Evolutionary conservation across 2,888 invertebrate species (phyloP), one percentile per base, ranked within the genome.

Genomic region (Euplagia quadripunctaria): DNA sequence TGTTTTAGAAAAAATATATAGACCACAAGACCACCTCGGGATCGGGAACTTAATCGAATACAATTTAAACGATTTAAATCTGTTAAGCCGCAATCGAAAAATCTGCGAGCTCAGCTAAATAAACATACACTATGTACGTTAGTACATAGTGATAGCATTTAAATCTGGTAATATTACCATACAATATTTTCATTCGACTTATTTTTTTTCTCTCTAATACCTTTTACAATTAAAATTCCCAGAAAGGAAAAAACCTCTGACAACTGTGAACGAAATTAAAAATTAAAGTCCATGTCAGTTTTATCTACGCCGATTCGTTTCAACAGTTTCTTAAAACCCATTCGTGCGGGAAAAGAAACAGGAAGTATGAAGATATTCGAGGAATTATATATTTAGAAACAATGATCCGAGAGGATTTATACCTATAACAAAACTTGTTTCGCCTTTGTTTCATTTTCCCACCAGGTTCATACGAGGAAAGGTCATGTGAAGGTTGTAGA

Each of bases 401-500:
- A 73, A 78, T 70, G 65, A 68, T n/a, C 12, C 3, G 6, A 11
- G 46, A 68, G 64, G 58, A 78, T 79, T 71, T 63, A 74, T 76
- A 42, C 55, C 73, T 70, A 71, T 2, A 66, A 73, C 2, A 58
- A 73, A 78, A 80, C 76, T 72, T 20, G 77, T 78, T 77, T 68
- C 73, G 71, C 67, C 65, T 71, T 82, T 77, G 75, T 78, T 73
- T 75, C 55, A 58, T 79, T 83, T 83, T 79, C 80, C 68, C 76
- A 80, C 80, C 82, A 42, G 80, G 80, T 14, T 69, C 75, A 17
- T 17, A 64, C 20, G 46, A 82, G 84, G 79, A 83, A 83, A 84
- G 83, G 82, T 84, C 81, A 81, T 58, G 64, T 43, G 78, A 76
- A 82, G 82, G 78, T 77, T 77, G 66, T 82, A 82, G 83, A 83